A percentile compares a stretch with the other conserved stretches of the same genome.
Evolutionary conservation across 2,888 invertebrate genomes (phyloP).

Genomic region (Parnassius apollo): DNA sequence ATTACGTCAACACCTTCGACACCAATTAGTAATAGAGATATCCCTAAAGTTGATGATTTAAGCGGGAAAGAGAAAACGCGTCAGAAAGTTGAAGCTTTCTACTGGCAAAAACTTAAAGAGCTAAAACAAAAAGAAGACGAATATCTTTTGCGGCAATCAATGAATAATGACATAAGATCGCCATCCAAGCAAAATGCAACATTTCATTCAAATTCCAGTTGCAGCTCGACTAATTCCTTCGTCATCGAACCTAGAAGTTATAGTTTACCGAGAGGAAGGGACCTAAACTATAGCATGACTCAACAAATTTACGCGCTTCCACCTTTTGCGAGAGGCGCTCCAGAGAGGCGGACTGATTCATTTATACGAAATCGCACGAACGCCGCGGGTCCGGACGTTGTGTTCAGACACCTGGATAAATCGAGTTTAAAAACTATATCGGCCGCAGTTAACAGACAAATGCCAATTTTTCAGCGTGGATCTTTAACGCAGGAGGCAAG

Average conservation of each 20-base stretch:
- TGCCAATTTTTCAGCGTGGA: constrained; percentile 43
- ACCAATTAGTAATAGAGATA: constrained; percentile 19
- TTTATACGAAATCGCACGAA: constrained; percentile 46
- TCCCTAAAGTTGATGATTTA: constrained; percentile 38
- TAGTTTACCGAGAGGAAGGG: constrained; percentile 58
- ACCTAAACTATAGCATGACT: constrained; percentile 43
- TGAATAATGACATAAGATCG: constrained; percentile 41
- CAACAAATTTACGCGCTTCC: constrained; percentile 45
- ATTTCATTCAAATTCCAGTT: constrained; percentile 41
- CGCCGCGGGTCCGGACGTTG: constrained; percentile 46
- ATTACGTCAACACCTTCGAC: constrained; percentile 37
- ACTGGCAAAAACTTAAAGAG: constrained; percentile 85
- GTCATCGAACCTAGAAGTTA: constrained; percentile 49
- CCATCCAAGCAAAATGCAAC: constrained; percentile 35
- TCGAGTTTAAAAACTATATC: constrained; percentile 36
- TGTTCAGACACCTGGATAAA: constrained; percentile 60
- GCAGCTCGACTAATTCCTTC: constrained; percentile 51
- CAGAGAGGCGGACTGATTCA: constrained; percentile 64
- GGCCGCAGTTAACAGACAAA: constrained; percentile 36
- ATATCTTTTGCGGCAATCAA: constrained; percentile 60
- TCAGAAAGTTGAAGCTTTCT: constrained; percentile 83
- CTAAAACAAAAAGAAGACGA: constrained; percentile 83
- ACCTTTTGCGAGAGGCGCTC: constrained; percentile 56
- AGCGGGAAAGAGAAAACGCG: constrained; percentile 78
- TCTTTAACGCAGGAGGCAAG: constrained; percentile 42